phyloP scores from a whole-genome alignment of 2,113 vertebrate genomes.

The Ciconia maguari region DNA sequence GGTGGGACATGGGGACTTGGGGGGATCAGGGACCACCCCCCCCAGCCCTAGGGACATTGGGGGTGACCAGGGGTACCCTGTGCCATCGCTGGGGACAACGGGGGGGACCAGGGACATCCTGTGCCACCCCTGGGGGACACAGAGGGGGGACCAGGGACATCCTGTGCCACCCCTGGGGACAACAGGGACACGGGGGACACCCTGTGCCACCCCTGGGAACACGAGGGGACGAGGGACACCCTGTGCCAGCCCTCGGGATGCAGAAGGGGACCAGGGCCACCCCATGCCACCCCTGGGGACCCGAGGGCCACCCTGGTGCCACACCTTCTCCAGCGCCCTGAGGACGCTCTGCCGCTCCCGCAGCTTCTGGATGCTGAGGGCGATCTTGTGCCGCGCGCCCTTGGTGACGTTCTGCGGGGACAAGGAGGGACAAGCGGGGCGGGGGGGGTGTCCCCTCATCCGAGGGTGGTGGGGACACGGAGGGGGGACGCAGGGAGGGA shows the following conservation, averaged over 20 bases:
- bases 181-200: too few relatives aligned
- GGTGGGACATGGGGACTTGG: background rate
- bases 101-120: too few relatives aligned
- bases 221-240: too few relatives aligned
- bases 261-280: background rate
- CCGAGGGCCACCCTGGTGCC: background rate
- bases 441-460: background rate
- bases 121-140: too few relatives aligned
- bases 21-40: background rate
- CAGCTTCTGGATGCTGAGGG: constrained; percentile 93
- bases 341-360: constrained; percentile 88
- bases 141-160: too few relatives aligned
- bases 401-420: constrained; percentile 88
- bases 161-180: too few relatives aligned
- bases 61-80: background rate
- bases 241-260: too few relatives aligned
- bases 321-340: constrained; percentile 91
- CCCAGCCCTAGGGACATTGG: background rate
- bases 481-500: too few relatives aligned
- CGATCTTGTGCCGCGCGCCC: constrained; percentile 94
- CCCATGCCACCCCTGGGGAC: background rate
- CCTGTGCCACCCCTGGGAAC: too few relatives aligned
- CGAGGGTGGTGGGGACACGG: too few relatives aligned
- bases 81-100: too few relatives aligned
- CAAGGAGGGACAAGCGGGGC: background rate